phyloP scores from a whole-genome alignment of 92 coral and sea anemone genomes.

The Paramuricea clavata region DNA sequence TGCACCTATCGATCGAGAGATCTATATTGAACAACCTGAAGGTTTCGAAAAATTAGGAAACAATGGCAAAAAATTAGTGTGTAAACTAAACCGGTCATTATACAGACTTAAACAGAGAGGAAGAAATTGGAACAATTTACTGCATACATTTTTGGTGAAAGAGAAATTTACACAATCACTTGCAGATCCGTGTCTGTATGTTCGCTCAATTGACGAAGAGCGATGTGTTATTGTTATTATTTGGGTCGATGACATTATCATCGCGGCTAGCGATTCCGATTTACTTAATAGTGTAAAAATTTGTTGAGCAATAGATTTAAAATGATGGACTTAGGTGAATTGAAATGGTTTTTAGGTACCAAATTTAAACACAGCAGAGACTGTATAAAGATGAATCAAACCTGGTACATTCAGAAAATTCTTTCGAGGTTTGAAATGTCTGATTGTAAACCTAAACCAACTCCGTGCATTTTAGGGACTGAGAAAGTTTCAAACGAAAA shows the following conservation, averaged over 20 bases:
- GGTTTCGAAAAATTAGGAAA: slow-evolving; percentile 43
- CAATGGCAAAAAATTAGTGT: slow-evolving; percentile 67
- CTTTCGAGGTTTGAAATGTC: slow-evolving; percentile 36
- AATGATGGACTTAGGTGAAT: slow-evolving; percentile 49
- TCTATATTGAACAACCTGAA: slow-evolving; percentile 63
- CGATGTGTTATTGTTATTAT: slow-evolving; percentile 45
- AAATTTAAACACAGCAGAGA: slow-evolving; percentile 48
- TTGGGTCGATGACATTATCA: slow-evolving; percentile 72
- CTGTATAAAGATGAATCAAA: slow-evolving; percentile 62
- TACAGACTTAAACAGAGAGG: slow-evolving; percentile 78
- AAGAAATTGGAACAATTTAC: slow-evolving; percentile 70
- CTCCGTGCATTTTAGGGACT: slow-evolving; percentile 49
- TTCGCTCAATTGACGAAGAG: slow-evolving; percentile 32
- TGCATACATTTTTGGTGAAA: slow-evolving; percentile 54
- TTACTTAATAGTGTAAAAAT: slow-evolving; percentile 48
- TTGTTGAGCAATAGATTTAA: slow-evolving; percentile 32
- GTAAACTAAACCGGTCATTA: slow-evolving; percentile 69
- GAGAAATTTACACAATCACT: slow-evolving; percentile 56
- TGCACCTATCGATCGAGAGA: slow-evolving; percentile 63
- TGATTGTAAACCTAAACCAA: slow-evolving; percentile 56
- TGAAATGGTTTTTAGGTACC: slow-evolving; percentile 63
- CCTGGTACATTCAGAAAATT: slow-evolving; percentile 30
- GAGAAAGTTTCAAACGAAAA: slow-evolving; percentile 27
- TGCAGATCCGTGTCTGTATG: slow-evolving; percentile 54
- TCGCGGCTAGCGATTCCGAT: slow-evolving; percentile 44